Percentiles rank a stretch among this genome's conserved stretches.
phyloP scores from a whole-genome alignment of 1,140 invertebrate species.

The Macrostomum lignano region DNA sequence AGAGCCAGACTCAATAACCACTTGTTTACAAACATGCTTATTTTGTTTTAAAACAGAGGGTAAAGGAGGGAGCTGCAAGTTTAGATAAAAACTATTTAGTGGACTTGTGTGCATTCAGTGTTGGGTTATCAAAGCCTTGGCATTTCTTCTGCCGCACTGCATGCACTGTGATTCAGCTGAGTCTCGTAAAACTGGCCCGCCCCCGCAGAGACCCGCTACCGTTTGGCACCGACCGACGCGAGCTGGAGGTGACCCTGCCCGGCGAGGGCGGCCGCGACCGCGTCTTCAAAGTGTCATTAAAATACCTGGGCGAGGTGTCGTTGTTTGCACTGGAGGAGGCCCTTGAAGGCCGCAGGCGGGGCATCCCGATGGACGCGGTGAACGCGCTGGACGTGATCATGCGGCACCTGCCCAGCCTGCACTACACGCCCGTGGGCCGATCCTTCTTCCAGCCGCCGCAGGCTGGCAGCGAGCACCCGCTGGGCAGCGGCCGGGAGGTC shows the following conservation, averaged over 20 bases:
- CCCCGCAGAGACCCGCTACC: conserved; percentile 85
- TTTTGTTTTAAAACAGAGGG: too few species aligned
- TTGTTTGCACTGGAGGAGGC: conserved; percentile 84
- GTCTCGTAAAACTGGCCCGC: too few species aligned
- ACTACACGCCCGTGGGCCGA: conserved; percentile 92
- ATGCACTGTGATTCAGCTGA: too few species aligned
- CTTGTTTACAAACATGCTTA: too few species aligned
- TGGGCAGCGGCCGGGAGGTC: conserved; percentile 89
- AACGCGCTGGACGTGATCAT: conserved; percentile 90
- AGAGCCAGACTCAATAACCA: too few species aligned
- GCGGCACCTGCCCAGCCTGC: conserved; percentile 95
- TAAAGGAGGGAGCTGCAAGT: too few species aligned
- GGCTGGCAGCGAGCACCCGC: conserved; percentile 80
- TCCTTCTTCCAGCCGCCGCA: conserved; percentile 96
- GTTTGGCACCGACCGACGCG: conserved; percentile 72
- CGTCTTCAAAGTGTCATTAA: conserved; percentile 91
- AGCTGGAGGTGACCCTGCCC: conserved; percentile 74
- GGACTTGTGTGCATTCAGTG: too few species aligned
- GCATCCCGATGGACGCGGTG: conserved; percentile 86
- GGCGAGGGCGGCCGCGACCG: conserved; percentile 94
- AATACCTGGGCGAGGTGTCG: conserved; percentile 84
- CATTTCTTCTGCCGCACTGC: too few species aligned
- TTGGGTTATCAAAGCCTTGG: too few species aligned
- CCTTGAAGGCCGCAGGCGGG: conserved; percentile 54
- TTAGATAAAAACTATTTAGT: too few species aligned